phyloP scores from a whole-genome alignment of 2,888 invertebrate species.

The Dioctria rufipes region DNA sequence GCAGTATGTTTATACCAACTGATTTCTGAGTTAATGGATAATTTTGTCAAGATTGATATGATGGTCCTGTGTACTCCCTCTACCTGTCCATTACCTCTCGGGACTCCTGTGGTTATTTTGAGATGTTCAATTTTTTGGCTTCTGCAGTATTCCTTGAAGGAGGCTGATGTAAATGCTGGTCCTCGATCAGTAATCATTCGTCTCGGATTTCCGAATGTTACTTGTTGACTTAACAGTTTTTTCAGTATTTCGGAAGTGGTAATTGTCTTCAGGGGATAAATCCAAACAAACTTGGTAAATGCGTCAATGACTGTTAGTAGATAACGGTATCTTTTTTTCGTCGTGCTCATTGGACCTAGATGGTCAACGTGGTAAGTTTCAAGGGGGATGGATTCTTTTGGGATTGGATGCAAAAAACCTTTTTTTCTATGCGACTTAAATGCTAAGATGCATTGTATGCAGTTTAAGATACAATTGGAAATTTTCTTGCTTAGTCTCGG shows the following conservation, averaged over 20 bases:
- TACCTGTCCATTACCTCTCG: neutral
- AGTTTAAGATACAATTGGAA: neutral
- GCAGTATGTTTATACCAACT: constrained; percentile 60
- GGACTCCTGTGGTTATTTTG: constrained; percentile 13
- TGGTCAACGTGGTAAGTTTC: constrained; percentile 65
- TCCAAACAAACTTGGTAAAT: constrained; percentile 60
- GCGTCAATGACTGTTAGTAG: constrained; percentile 64
- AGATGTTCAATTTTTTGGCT: constrained; percentile 5
- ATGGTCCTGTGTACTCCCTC: neutral
- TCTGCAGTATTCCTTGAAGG: constrained; percentile 35
- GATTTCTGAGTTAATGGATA: constrained; percentile 58
- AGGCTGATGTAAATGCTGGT: constrained; percentile 28
- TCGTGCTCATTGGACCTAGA: constrained; percentile 63
- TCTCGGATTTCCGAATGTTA: constrained; percentile 40
- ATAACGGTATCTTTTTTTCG: constrained; percentile 62
- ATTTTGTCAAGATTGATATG: constrained; percentile 39
- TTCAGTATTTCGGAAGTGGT: constrained; percentile 32
- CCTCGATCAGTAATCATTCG: constrained; percentile 30
- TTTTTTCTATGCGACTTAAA: constrained; percentile 63
- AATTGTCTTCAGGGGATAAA: constrained; percentile 39
- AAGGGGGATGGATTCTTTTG: constrained; percentile 61
- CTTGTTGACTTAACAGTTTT: constrained; percentile 28
- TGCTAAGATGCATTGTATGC: constrained; percentile 26
- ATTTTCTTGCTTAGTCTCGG: too few species aligned
- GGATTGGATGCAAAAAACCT: constrained; percentile 61